Base-by-base conservation (phyloP, 2,888 invertebrate genomes). In the Hofmannophila pseudospretella region DNA sequence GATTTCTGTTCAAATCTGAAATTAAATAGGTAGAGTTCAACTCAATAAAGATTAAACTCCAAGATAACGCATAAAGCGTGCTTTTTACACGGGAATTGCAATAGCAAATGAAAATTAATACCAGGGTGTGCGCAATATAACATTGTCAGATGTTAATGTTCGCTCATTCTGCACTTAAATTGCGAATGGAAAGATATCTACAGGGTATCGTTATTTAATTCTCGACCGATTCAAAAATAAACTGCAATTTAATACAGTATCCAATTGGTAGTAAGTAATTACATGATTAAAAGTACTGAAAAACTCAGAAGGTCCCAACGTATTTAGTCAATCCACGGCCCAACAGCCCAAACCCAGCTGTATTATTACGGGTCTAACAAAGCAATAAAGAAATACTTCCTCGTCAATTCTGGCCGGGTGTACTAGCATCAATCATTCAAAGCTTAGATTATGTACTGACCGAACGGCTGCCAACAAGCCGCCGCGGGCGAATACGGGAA, bases 391-490 rank as follows among this genome's bases (percentile, higher is more conserved):
- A 19, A 31, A 11, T 3, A 2, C 32, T 10, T 27, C 27, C 11
- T 3, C 27, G 14, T 25, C 33, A 10, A 11, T 22, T 35, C 23
- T 13, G 23, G 7, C 14, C 16, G 7, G 45, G 39, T 7, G 7
- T 44, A 40, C 44, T 38, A 42, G 39, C 58, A 61, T 67, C 62
- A 60, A 67, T 69, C 66, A 67, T 53, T 47, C 29, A 35, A 39
- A 48, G 42, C 46, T 42, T 49, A 58, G 53, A 66, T 67, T 59
- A 63, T 25, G 34, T 25, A 12, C 33, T 13, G 13, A 31, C 13
- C 51, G 47, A 50, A 47, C 37, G 36, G 44, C 45, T 42, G 49
- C 45, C 38, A 46, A 38, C 47, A 42, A 47, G 43, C 25, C 37
- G 60, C 70, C 62, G 30, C 38, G 39, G 56, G 64, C 60, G 38